Evolutionary conservation across 2,888 invertebrate species (phyloP), one percentile per base, ranked within the genome.

Genomic region (Odontothrips loti): DNA sequence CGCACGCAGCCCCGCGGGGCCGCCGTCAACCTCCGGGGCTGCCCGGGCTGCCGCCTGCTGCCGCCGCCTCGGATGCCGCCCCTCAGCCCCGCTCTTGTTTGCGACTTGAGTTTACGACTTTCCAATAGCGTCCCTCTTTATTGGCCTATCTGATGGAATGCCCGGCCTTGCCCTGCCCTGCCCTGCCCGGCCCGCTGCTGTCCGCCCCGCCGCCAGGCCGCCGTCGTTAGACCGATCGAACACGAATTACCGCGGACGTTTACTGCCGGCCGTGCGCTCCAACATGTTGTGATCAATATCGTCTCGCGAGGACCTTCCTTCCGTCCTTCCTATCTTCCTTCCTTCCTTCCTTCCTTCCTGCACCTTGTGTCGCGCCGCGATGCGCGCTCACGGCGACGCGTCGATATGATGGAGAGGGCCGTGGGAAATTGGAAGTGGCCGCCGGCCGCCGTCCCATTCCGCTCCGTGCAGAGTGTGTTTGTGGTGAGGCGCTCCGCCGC

Each of bases 41-140:
- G n/a, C n/a, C n/a, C n/a, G n/a, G n/a, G n/a, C n/a, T n/a, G n/a
- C n/a, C n/a, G n/a, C 51, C 51, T 6, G 51, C 51, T 43, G 34
- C 34, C 34, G 34, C 34, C 58, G 58, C 58, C 58, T n/a, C n/a
- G n/a, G n/a, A n/a, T n/a, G 58, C 15, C 58, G 17, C 20, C 68
- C 23, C 68, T 43, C 68, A 27, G 68, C 12, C 23, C 12, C 68
- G n/a, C 27, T 75, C 68, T 27, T 75, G 68, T 75, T 75, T 75
- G 27, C 68, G 58, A 58, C 58, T 58, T 17, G 58, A 75, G 68
- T 75, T 75, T 75, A 75, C 68, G 68, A 75, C 68, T 75, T 75
- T 75, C 68, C 68, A 75, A 75, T 75, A 75, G 68, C 68, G 23
- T 27, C 68, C 68, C 27, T 27, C 68, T 75, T 75, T 75, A 75